Base-by-base conservation (phyloP, 2,797 vertebrate species). In the Acanthis flammea region DNA sequence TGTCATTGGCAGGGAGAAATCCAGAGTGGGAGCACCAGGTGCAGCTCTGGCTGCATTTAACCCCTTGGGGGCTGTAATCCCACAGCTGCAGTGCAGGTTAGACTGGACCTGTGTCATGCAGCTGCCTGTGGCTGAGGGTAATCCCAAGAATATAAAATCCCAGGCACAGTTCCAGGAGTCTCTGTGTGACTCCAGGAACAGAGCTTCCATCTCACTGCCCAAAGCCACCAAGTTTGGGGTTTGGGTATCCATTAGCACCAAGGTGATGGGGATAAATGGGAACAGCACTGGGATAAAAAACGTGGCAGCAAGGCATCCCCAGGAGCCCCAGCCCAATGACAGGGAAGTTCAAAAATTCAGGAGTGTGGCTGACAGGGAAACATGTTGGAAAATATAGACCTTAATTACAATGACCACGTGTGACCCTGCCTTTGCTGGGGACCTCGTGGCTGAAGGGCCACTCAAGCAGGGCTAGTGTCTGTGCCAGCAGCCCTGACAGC, bases 351-450 rank as follows among this genome's bases (percentile, higher is more conserved):
- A 68, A 41, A 41, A 85, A 58, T 80, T 92, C 66, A 87, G 63
- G 30, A 73, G 88, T 54, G 22, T 3, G 42, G 31, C 78, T 87
- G 66, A 79, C 63, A 61, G 63, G 35, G 75, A 85, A 91, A 90
- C 1, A 0, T 65, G 39, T 48, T 57, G 78, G 75, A 88, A 90
- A 95, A 90, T 58, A 54, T 73, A 79, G 75, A 68, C 63, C 54
- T 87, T 91, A 90, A 93, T 94, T 79, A 57, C 71, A 68, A 51
- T 23, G 85, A 37, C 88, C 57, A 61, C 7, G 61, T 85, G 50
- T 75, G 71, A 65, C 50, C 67, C 63, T 45, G 72, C 54, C 63
- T 35, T n/a, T 71, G 53, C 5, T 31, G 39, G 48, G 39, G 61
- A 21, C 72, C 62, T 13, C 0, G 37, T 16, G 27, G 53, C 66